phyloP scores from a whole-genome alignment of 2,888 invertebrate genomes.

The Acrocyrtus sp. region DNA sequence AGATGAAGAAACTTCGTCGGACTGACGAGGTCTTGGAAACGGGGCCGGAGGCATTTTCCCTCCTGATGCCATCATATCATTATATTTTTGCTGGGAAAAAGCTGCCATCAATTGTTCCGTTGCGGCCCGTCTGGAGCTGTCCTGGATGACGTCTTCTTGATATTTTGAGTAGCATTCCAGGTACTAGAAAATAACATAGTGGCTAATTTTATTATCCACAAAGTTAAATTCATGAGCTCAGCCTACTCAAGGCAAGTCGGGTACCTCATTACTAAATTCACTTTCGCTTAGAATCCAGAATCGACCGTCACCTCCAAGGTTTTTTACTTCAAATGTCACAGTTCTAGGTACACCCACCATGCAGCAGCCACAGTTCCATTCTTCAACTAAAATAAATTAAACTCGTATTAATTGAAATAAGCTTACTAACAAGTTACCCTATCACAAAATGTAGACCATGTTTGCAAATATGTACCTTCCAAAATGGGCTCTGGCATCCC shows the following conservation, averaged over 20 bases:
- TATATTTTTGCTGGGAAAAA: too few species aligned
- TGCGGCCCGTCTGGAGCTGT: too few species aligned
- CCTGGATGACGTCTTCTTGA: slow-evolving; percentile 4
- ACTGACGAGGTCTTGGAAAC: too few species aligned
- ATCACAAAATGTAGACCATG: too few species aligned
- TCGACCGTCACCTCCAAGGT: slow-evolving; percentile 50
- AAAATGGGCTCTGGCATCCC: slow-evolving; percentile 1
- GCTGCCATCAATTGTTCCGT: too few species aligned
- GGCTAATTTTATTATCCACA: background rate
- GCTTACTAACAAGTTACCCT: too few species aligned
- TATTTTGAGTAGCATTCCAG: slow-evolving; percentile 13
- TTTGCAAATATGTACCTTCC: slow-evolving; percentile 1
- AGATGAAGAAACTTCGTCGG: too few species aligned
- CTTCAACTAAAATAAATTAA: slow-evolving; percentile 52
- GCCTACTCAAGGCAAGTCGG: too few species aligned
- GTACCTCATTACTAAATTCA: slow-evolving; percentile 54
- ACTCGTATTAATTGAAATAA: too few species aligned
- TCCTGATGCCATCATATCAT: too few species aligned
- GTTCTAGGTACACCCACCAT: slow-evolving; percentile 26
- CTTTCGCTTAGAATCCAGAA: slow-evolving; percentile 59
- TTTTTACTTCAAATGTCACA: slow-evolving; percentile 46
- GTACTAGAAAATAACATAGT: too few species aligned
- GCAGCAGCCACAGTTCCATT: slow-evolving; percentile 58
- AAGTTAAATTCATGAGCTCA: background rate
- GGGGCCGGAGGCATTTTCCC: too few species aligned